Percentiles rank a stretch among this genome's conserved stretches.
phyloP scores from a whole-genome alignment of 1,140 invertebrate genomes.

The Aphaenogaster ashmeadi region DNA sequence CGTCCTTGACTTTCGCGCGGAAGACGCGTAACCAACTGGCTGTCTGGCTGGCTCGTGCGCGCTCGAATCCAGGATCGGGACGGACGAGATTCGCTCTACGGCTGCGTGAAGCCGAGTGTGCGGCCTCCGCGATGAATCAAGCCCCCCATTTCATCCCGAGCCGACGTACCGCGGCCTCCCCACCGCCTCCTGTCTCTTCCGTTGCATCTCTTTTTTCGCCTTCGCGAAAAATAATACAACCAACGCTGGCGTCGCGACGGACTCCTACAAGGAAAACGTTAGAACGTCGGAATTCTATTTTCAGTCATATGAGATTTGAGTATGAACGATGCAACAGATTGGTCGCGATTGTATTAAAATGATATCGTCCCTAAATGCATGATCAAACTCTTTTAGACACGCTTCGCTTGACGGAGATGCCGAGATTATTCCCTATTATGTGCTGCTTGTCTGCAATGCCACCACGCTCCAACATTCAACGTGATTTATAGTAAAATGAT shows the following conservation, averaged over 20 bases:
- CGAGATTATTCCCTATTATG: neutral
- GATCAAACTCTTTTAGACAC: conserved; percentile 5
- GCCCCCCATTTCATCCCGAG: conserved; percentile 70
- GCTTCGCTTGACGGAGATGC: neutral
- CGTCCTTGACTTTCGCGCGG: conserved; percentile 78
- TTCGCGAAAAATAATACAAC: conserved; percentile 23
- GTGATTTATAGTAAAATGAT: neutral
- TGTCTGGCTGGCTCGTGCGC: conserved; percentile 45
- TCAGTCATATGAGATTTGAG: neutral
- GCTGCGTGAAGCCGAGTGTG: conserved; percentile 78
- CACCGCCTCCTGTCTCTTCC: conserved; percentile 15
- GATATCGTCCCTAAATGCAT: neutral
- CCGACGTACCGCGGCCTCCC: conserved; percentile 64
- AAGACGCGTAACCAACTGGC: conserved; percentile 72
- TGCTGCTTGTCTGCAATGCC: too few relatives aligned
- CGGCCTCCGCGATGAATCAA: conserved; percentile 78
- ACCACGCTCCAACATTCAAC: neutral
- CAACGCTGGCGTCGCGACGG: neutral
- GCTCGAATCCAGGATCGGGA: conserved; percentile 74
- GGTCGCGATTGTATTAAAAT: neutral
- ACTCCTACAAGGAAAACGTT: neutral
- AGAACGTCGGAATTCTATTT: conserved; percentile 18
- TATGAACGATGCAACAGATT: neutral
- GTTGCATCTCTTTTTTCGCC: conserved; percentile 49
- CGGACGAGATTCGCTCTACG: conserved; percentile 76